These are phyloP conservation scores for Tangachromis dhanisi DNA, from an alignment of 2,113 vertebrate species.

Conservation along the genomic window DNA sequence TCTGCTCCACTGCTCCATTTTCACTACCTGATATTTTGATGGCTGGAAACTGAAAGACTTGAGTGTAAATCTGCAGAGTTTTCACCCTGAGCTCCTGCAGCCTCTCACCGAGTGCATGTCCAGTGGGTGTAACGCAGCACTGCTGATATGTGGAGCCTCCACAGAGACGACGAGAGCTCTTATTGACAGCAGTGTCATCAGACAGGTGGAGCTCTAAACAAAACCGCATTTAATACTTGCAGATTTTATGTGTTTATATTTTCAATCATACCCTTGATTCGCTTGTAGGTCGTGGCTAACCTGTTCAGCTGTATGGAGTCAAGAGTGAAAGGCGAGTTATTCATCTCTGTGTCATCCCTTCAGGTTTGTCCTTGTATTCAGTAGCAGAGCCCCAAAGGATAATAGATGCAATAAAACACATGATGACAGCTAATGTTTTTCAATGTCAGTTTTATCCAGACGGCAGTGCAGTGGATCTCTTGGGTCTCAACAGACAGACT, in stretches of 20 bases:
- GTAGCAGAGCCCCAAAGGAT: not conserved
- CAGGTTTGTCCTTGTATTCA: slow-evolving; percentile 62
- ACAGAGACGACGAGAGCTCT: not conserved
- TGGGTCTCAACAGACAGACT: slow-evolving; percentile 41
- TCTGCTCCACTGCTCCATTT: not conserved
- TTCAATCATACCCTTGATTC: not conserved
- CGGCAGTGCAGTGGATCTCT: slow-evolving; percentile 68
- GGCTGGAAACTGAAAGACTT: not conserved
- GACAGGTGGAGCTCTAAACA: slow-evolving; percentile 56
- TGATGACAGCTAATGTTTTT: not conserved
- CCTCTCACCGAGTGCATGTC: slow-evolving; percentile 59
- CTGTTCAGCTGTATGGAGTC: slow-evolving; percentile 51
- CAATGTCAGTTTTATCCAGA: slow-evolving; percentile 69
- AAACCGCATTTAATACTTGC: not conserved
- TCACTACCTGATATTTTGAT: not conserved
- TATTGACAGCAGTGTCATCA: slow-evolving; percentile 47
- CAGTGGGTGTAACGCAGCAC: slow-evolving; percentile 68
- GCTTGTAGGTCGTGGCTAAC: slow-evolving; percentile 55
- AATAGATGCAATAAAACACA: not conserved
- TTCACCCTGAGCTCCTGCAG: slow-evolving; percentile 65
- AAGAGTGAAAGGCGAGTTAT: not conserved
- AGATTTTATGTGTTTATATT: not conserved
- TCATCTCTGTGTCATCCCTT: slow-evolving; percentile 69
- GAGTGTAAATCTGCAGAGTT: slow-evolving; percentile 46
- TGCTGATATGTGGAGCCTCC: slow-evolving; percentile 69